Evolutionary conservation across 2,113 vertebrate species (phyloP), one percentile per base, ranked within the genome.

Genomic region (Seriola rivoliana): DNA sequence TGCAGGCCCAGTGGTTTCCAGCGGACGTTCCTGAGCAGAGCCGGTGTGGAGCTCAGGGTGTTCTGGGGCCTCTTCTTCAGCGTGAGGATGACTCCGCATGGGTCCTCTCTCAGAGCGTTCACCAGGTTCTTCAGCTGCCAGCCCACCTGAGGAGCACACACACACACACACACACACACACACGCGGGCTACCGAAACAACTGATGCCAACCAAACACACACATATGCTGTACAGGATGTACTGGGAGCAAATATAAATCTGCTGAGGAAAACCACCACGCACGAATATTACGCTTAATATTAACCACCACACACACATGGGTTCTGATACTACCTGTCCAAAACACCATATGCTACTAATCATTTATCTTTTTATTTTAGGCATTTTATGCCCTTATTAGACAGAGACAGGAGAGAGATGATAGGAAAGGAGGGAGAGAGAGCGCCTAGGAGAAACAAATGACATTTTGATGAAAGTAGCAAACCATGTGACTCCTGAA

Each of bases 61-160:
- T 97, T 97, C 93, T 97, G 96, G 19, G 96, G 97, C 66, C 96
- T 94, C 82, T 97, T 97, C 92, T 98, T 97, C 93, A 97, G 90
- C 0, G 96, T 97, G 93, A 98, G 93, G 86, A 97, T 97, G 84
- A 97, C 97, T 44, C 97, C 96, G 0, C 94, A 96, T 14, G 96
- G 97, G 88, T 97, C 96, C 90, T 98, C 96, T 82, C 97, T 95
- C 85, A 97, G 78, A n/a, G 97, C 96, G 63, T 96, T 97, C 55
- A 97, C 96, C 25, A 97, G 89, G 92, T 97, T 98, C 94, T 97
- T 97, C 93, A 98, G 91, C 92, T 98, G 96, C 97, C 97, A 98
- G 88, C 97, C 97, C 89, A 98, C 96, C 96, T 97, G 82, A 74
- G 63, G 86, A 91, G 66, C 90, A 93, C 88, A 93, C 91, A 93